Evolutionary conservation across 2,888 invertebrate genomes (phyloP).

Genomic region (Drosophila kokeensis): DNA sequence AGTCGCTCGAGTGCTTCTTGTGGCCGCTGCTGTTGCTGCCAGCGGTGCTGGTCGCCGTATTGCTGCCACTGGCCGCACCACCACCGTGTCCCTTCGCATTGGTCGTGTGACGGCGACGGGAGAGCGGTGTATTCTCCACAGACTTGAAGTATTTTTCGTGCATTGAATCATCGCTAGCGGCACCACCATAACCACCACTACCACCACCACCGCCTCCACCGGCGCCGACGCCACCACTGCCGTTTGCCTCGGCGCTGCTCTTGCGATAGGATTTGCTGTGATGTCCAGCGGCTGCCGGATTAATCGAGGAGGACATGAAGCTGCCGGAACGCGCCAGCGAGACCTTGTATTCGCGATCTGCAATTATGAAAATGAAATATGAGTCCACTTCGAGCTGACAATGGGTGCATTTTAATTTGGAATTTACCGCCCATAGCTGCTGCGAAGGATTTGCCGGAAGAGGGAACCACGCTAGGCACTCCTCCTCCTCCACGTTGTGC

Average conservation of each 20-base stretch:
- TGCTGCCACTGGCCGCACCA: constrained; percentile 66
- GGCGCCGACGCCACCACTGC: constrained; percentile 46
- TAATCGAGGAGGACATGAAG: constrained; percentile 84
- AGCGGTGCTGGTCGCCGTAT: constrained; percentile 70
- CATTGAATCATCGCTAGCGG: constrained; percentile 92
- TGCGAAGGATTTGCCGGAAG: constrained; percentile 51
- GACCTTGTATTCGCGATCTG: constrained; percentile 80
- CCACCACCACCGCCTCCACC: constrained; percentile 42
- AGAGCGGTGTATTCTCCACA: constrained; percentile 89
- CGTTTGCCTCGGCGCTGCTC: constrained; percentile 81
- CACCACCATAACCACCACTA: constrained; percentile 70
- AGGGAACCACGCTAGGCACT: constrained; percentile 2
- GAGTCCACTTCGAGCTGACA: background rate
- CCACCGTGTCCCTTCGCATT: constrained; percentile 72
- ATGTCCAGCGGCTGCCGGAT: constrained; percentile 80
- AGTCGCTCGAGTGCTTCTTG: constrained; percentile 86
- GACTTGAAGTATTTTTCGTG: constrained; percentile 92
- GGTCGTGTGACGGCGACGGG: constrained; percentile 85
- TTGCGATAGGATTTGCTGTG: constrained; percentile 83
- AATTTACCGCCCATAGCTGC: constrained; percentile 48
- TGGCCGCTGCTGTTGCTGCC: constrained; percentile 80
- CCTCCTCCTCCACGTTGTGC: constrained; percentile 82
- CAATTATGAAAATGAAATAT: background rate
- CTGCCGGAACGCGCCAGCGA: constrained; percentile 84
- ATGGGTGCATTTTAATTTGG: background rate